Conservation (phyloP, 2,113 vertebrate species). For the Pyxicephalus adspersus region DNA sequence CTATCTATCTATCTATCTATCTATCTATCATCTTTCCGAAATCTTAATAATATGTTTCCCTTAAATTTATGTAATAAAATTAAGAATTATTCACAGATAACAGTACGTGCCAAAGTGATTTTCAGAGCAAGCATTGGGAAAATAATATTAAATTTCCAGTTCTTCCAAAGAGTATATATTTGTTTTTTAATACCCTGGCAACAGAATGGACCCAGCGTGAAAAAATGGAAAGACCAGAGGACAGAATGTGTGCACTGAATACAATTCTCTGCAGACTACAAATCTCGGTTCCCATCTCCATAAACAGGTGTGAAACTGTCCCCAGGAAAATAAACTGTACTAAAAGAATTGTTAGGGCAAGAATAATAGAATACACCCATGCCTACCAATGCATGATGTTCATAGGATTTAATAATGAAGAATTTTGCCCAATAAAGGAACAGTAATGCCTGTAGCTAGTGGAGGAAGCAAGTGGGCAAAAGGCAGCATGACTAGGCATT, state of each 20-base stretch:
- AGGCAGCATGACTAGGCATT: too few species aligned
- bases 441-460: too few species aligned
- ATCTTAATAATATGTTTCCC: too few species aligned
- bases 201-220: not conserved
- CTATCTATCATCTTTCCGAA: too few species aligned
- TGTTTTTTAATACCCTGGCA: not conserved
- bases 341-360: conserved; percentile 11
- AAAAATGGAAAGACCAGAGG: not conserved
- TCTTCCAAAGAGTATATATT: too few species aligned
- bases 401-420: conserved; percentile 21
- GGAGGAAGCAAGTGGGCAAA: too few species aligned
- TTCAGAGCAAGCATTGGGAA: too few species aligned
- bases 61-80: too few species aligned
- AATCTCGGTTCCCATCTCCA: not conserved
- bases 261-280: not conserved
- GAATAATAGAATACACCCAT: conserved; percentile 30
- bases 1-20: too few species aligned
- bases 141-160: too few species aligned
- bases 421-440: conserved; percentile 17
- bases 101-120: too few species aligned
- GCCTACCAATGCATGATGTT: conserved; percentile 20
- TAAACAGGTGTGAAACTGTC: conserved; percentile 36
- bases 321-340: conserved; percentile 15
- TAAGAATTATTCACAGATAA: too few species aligned
- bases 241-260: not conserved